These are phyloP conservation scores for Gymnothorax reevesii DNA, from an alignment of 2,797 vertebrate genomes.

Conservation along the genomic window DNA sequence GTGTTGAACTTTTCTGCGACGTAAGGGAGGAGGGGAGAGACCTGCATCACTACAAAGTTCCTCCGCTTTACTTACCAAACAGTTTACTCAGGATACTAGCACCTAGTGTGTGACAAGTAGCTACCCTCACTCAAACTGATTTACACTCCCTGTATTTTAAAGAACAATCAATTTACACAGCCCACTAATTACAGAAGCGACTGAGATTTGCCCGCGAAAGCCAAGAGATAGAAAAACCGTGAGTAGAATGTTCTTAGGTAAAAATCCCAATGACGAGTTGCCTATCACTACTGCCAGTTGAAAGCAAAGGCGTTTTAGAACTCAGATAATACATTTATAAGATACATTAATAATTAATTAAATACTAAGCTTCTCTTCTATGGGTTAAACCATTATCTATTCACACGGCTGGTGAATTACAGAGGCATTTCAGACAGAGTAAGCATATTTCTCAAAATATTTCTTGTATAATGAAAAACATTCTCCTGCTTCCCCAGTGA, in stretches of 20 bases:
- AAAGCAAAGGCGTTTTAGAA: no score
- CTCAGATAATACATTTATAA: no score
- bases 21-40: constrained; percentile 1
- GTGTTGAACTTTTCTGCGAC: constrained; percentile 95
- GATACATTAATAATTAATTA: no score
- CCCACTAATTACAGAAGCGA: neutral
- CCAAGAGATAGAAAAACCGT: no score
- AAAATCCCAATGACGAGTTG: no score
- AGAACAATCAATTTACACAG: neutral
- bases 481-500: neutral
- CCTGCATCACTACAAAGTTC: neutral
- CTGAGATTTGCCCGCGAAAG: neutral
- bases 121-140: no score
- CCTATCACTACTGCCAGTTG: no score
- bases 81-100: neutral
- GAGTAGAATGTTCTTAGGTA: no score
- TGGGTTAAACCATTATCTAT: neutral
- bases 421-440: neutral
- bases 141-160: neutral
- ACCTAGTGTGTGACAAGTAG: no score
- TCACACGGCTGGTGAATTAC: neutral
- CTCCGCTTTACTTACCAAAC: neutral
- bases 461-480: neutral
- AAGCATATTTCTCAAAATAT: no score
- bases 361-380: neutral